Percentiles rank a stretch among this genome's conserved stretches.
phyloP scores from a whole-genome alignment of 2,113 vertebrate genomes.

The Arenaria interpres region DNA sequence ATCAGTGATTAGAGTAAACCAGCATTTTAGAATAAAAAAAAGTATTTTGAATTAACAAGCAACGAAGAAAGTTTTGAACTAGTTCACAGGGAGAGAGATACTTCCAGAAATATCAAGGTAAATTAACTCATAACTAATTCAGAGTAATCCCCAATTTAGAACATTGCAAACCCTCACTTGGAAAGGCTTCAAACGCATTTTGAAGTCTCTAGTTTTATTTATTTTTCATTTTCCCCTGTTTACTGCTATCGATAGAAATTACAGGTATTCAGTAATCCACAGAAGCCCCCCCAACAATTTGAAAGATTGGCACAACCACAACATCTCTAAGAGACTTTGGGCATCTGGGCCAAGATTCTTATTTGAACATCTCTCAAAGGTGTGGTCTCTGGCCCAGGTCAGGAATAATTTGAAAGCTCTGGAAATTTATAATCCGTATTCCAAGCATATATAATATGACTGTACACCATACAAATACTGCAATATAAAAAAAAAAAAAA shows the following conservation, averaged over 20 bases:
- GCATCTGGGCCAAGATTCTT: not conserved
- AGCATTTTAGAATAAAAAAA: not conserved
- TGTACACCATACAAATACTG: not conserved
- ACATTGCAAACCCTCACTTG: not conserved
- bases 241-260: not conserved
- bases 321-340: not conserved
- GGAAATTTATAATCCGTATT: not conserved
- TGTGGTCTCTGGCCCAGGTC: not conserved
- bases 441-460: not conserved
- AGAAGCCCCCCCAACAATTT: not conserved
- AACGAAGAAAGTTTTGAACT: not conserved
- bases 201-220: not conserved
- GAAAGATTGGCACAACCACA: not conserved
- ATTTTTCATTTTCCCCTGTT: not conserved
- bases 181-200: not conserved
- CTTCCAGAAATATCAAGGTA: not conserved
- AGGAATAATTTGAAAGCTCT: not conserved
- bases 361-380: not conserved
- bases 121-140: not conserved
- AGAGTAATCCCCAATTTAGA: not conserved
- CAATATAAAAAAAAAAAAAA: not conserved
- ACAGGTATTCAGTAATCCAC: not conserved
- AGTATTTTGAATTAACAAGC: not conserved
- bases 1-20: not conserved
- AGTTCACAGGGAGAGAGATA: not conserved